phyloP scores from a whole-genome alignment of 2,797 vertebrate genomes.

The Gobio occitaniae region DNA sequence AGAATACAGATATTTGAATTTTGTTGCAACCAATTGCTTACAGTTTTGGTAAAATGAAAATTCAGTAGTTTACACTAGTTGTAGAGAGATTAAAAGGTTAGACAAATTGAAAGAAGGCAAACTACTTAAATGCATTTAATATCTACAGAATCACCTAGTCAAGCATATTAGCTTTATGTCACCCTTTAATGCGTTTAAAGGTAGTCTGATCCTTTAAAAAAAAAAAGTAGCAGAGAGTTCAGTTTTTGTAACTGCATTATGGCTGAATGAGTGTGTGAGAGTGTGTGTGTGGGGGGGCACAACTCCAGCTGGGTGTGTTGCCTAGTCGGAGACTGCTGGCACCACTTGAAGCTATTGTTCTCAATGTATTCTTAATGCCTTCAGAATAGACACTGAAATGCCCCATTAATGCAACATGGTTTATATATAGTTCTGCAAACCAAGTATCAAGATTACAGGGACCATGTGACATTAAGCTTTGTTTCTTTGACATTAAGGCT shows the following conservation, averaged over 20 bases:
- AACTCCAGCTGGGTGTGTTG: slow-evolving; percentile 53
- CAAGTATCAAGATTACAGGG: slow-evolving; percentile 7
- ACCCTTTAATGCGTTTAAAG: background rate
- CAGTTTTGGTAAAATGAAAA: background rate
- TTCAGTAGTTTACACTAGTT: background rate
- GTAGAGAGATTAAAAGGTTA: background rate
- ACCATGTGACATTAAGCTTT: slow-evolving; percentile 21
- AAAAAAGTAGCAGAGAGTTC: background rate
- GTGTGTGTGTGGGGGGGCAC: slow-evolving; percentile 20
- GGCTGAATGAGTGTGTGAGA: background rate
- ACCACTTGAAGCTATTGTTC: slow-evolving; percentile 56
- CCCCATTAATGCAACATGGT: slow-evolving; percentile 31
- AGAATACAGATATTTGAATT: background rate
- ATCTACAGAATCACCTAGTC: background rate
- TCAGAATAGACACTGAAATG: slow-evolving; percentile 56
- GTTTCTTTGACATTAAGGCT: slow-evolving; percentile 40
- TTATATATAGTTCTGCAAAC: slow-evolving; percentile 10
- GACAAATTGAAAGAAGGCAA: background rate
- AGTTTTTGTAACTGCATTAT: slow-evolving; percentile 9
- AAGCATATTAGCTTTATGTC: background rate
- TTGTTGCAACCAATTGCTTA: background rate
- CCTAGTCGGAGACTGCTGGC: slow-evolving; percentile 50
- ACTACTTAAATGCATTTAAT: background rate
- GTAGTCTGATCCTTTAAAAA: background rate
- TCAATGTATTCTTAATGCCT: slow-evolving; percentile 47